Evolutionary conservation across 2,113 vertebrate genomes (phyloP).

Genomic region (Myrmecophaga tridactyla): DNA sequence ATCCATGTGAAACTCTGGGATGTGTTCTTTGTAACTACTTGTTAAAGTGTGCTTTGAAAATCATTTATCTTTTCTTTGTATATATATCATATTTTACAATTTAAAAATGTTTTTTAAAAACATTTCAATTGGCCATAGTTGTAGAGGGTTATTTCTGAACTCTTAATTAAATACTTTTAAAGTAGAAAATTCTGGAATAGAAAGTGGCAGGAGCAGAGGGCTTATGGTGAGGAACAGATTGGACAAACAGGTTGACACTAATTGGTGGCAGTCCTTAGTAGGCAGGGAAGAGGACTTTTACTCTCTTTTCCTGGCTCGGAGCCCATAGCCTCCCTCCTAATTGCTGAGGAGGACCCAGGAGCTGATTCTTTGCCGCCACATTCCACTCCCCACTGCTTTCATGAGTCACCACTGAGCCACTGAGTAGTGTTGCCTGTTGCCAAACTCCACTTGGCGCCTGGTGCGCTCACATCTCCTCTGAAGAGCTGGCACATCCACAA

Average conservation of each 20-base stretch:
- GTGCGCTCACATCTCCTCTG: not conserved
- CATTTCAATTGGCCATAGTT: too few species aligned
- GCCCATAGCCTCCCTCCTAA: not conserved
- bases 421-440: not conserved
- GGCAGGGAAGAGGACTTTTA: not conserved
- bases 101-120: too few species aligned
- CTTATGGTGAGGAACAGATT: not conserved
- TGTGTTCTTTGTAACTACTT: too few species aligned
- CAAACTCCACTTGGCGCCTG: not conserved
- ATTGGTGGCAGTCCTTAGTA: not conserved
- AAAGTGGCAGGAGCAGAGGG: not conserved
- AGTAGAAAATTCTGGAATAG: not conserved
- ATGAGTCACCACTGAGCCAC: conserved; percentile 21
- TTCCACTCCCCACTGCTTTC: not conserved
- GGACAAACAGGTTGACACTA: not conserved
- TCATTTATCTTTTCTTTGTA: too few species aligned
- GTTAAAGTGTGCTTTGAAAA: too few species aligned
- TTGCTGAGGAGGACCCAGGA: not conserved
- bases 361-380: not conserved
- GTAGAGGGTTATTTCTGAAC: too few species aligned
- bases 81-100: too few species aligned
- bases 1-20: too few species aligned
- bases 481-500: not conserved
- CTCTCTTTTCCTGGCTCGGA: not conserved
- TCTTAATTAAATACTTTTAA: not conserved